These are phyloP conservation scores for Ichneumoninae sp. DNA, from an alignment of 2,888 invertebrate species.

Conservation along the genomic window DNA sequence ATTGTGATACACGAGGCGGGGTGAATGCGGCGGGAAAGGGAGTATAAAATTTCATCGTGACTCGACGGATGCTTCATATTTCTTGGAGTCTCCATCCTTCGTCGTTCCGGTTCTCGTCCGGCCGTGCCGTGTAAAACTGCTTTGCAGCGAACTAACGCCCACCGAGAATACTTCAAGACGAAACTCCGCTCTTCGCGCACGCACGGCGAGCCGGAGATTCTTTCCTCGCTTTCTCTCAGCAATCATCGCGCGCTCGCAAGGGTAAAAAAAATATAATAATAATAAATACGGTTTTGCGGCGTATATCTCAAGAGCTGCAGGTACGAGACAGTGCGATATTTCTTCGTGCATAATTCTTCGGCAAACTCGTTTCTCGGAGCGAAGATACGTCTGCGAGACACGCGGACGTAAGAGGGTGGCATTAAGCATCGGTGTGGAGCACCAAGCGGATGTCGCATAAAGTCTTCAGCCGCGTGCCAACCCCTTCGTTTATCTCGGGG, in stretches of 20 bases:
- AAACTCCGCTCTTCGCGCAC: not conserved
- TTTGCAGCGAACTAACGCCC: constrained; percentile 48
- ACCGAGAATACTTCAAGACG: constrained; percentile 50
- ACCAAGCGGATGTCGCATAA: not conserved
- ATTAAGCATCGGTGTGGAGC: constrained; percentile 27
- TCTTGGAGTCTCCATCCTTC: constrained; percentile 24
- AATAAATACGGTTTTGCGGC: not conserved
- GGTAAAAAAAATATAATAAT: constrained; percentile 8
- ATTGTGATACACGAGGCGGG: not conserved
- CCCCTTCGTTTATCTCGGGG: not conserved
- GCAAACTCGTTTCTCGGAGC: constrained; percentile 15
- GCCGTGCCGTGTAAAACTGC: constrained; percentile 51
- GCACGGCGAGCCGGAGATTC: not conserved
- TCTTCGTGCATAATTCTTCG: constrained; percentile 5
- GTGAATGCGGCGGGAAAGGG: not conserved
- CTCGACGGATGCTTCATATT: constrained; percentile 43
- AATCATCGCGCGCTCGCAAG: not conserved
- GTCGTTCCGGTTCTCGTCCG: constrained; percentile 40
- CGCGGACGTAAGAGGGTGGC: not conserved
- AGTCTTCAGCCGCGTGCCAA: not conserved
- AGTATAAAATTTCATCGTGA: constrained; percentile 46
- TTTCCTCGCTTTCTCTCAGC: not conserved
- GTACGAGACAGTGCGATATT: constrained; percentile 6
- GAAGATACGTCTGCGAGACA: constrained; percentile 2
- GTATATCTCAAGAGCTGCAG: not conserved